Base-by-base conservation (phyloP, 2,113 vertebrate species). In the Miniopterus natalensis region DNA sequence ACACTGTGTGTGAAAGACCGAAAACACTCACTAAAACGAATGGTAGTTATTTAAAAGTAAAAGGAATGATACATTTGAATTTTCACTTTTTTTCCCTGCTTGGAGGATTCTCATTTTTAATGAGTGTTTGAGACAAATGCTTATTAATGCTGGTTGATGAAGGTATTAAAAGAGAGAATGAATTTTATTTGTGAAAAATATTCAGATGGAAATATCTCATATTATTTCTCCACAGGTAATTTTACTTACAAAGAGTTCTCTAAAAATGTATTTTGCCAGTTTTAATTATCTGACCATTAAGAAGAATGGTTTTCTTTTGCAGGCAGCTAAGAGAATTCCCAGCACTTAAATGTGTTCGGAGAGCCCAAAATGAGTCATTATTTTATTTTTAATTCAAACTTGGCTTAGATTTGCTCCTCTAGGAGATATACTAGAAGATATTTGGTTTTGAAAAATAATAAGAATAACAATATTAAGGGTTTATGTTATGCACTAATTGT, bases 251-350 rank as follows among this genome's bases (percentile, higher is more conserved):
- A 95, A 90, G 53, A 77, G 7, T 12, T 93, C 88, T 84, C 4
- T 51, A 92, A 93, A 95, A 96, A 78, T 55, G 8, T 36, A 90
- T 89, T 94, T 97, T 96, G 53, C 47, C 71, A 88, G 57, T 92
- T 97, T 96, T 96, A 95, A 96, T 96, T 95, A 97, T 84, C 23
- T 88, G 71, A 66, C 45, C 53, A 85, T 92, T 94, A 90, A 90
- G 17, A 92, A 86, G 29, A 93, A 94, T 92, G 9, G 20, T 84
- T 96, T 94, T 40, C 18, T 87, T 90, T 73, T 81, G 13, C 13
- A 96, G 83, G 45, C 55, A 95, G 53, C 79, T 87, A 59, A 94
- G 55, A 95, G 47, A 75, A 78, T 95, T 95, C 81, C 23, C 8
- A 96, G 53, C 31, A 29, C 14, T 95, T 78, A 81, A 90, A 90